Base-by-base conservation (phyloP, 2,888 invertebrate species). In the Agrochola macilenta region DNA sequence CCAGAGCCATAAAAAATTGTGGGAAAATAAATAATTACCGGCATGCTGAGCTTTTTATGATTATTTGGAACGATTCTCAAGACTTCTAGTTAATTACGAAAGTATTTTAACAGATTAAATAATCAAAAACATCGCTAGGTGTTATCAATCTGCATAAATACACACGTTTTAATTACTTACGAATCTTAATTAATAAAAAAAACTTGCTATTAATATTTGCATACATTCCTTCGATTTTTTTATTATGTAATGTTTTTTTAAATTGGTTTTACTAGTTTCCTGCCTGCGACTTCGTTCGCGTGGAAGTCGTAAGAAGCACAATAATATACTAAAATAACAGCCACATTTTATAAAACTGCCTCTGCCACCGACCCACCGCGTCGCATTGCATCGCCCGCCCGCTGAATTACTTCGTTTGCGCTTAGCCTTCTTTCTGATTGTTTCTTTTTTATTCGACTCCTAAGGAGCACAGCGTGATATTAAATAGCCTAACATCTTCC, bases 61-160 rank as follows among this genome's bases (percentile, higher is more conserved):
- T 70, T 58, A 82, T 57, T 82, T 58, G 57, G 68, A 81, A 61
- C 49, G 57, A 43, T 80, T 70, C 82, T 63, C 69, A 81, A 68
- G 77, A 71, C 71, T 82, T 26, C 77, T n/a, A 35, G 23, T 78
- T 78, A 74, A 82, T 78, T 74, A 26, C 61, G 78, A 78, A 74
- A 78, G 65, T 54, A 72, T 73, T 69, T 77, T 82, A 68, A 30
- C 49, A 63, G 43, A 58, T 82, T 77, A 71, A 80, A 82, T 81
- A 81, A 63, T 70, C n/a, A 66, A 54, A 43, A 49, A 61, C 8
- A 68, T 58, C 57, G 5, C 12, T 7, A 63, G 66, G 57, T 58
- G 46, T 57, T 26, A 77, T 78, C 43, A 54, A 82, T 82, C 83
- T 79, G 70, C 83, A 75, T 82, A 69, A 70, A 83, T 43, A 58